These are phyloP conservation scores for Zaprionus davidi DNA, from an alignment of 1,140 invertebrate genomes.

Conservation along the genomic window DNA sequence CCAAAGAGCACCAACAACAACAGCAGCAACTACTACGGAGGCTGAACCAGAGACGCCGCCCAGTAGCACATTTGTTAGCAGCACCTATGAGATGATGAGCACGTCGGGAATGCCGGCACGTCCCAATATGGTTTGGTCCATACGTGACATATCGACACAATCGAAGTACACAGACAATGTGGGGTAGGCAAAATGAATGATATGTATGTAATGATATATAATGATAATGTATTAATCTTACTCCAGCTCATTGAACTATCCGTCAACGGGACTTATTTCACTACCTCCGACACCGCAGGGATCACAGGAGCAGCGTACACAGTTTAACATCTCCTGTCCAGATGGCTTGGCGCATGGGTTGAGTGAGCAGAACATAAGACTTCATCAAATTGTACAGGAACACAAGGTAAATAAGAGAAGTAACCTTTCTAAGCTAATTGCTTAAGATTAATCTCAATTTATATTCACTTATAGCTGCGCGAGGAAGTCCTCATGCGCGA, in stretches of 20 bases:
- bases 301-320: slow-evolving; percentile 65
- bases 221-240: slow-evolving; percentile 1
- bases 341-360: slow-evolving; percentile 92
- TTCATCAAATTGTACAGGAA: slow-evolving; percentile 91
- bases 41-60: not conserved
- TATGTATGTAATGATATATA: not conserved
- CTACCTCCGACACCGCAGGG: slow-evolving; percentile 74
- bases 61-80: slow-evolving; percentile 17
- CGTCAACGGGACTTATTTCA: slow-evolving; percentile 62
- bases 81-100: slow-evolving; percentile 36
- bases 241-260: slow-evolving; percentile 57
- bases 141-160: slow-evolving; percentile 42
- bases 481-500: slow-evolving; percentile 89
- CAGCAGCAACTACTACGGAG: slow-evolving; percentile 4
- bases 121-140: slow-evolving; percentile 61
- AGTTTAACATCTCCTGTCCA: slow-evolving; percentile 84
- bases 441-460: too few species aligned
- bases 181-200: slow-evolving; percentile 25
- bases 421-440: too few species aligned
- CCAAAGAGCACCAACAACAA: slow-evolving; percentile 40
- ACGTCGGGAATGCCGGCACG: slow-evolving; percentile 39
- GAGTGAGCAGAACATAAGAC: slow-evolving; percentile 91
- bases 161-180: slow-evolving; percentile 50
- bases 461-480: slow-evolving; percentile 85
- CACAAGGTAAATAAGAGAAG: slow-evolving; percentile 87